Percentiles rank a stretch among this genome's conserved stretches.
Conservation (phyloP, 2,797 vertebrate genomes). For the Phalloptychus januarius region DNA sequence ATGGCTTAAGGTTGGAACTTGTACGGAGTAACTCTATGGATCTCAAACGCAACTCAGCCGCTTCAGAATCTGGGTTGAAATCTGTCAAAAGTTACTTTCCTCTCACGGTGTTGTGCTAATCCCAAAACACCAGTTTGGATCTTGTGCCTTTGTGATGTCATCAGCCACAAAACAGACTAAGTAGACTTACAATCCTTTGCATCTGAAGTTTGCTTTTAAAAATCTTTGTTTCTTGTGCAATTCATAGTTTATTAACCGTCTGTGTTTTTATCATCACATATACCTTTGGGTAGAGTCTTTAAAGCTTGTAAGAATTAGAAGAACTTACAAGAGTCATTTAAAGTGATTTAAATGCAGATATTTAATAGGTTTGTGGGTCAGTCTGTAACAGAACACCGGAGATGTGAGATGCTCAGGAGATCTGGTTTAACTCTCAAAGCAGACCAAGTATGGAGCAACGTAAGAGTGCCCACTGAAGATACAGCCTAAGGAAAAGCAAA, state of each 20-base stretch:
- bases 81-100: not conserved
- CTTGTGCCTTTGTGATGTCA: not conserved
- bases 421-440: slow-evolving; percentile 48
- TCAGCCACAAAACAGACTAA: not conserved
- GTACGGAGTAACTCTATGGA: not conserved
- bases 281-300: not conserved
- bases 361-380: slow-evolving; percentile 19
- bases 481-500: slow-evolving; percentile 13
- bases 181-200: not conserved
- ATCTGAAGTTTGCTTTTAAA: not conserved
- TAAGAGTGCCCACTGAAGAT: slow-evolving; percentile 35
- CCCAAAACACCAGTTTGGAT: not conserved
- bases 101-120: no score
- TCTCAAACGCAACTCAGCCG: not conserved
- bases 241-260: not conserved
- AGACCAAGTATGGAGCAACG: slow-evolving; percentile 37
- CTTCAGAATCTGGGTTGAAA: not conserved
- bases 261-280: not conserved
- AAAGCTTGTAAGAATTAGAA: not conserved
- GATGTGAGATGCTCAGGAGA: slow-evolving; percentile 36
- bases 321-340: not conserved
- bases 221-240: not conserved
- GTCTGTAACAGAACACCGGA: slow-evolving; percentile 16
- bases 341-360: not conserved
- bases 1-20: not conserved